These are phyloP conservation scores for Lasioglossum figueresi DNA, from an alignment of 2,888 invertebrate species.

Conservation along the genomic window DNA sequence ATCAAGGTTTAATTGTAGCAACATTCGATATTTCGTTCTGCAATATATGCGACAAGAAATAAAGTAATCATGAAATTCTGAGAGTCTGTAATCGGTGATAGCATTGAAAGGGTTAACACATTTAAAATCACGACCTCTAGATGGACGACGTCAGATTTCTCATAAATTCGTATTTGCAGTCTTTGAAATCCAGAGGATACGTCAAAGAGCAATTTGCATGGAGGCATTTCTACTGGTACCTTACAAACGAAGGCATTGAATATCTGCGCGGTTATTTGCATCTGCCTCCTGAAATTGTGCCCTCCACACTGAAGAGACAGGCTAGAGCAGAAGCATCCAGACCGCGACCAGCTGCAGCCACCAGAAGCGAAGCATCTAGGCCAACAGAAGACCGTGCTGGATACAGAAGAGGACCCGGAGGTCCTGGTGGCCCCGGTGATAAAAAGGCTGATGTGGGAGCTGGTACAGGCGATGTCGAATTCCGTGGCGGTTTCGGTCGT, in stretches of 20 bases:
- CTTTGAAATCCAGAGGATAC: conserved; percentile 97
- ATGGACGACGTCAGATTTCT: neutral
- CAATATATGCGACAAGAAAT: neutral
- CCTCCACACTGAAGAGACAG: conserved; percentile 97
- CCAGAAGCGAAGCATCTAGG: conserved; percentile 89
- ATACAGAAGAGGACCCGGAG: conserved; percentile 91
- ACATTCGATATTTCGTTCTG: neutral
- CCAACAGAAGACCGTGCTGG: conserved; percentile 93
- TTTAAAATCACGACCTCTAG: neutral
- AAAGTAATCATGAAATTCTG: neutral
- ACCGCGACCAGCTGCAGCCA: conserved; percentile 89
- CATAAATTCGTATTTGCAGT: conserved; percentile 84
- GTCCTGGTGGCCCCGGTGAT: conserved; percentile 88
- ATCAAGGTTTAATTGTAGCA: neutral
- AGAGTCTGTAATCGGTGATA: neutral
- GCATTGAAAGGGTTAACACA: neutral
- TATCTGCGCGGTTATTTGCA: conserved; percentile 97
- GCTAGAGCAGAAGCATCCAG: conserved; percentile 93
- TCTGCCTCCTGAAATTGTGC: conserved; percentile 99
- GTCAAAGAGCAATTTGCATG: conserved; percentile 99
- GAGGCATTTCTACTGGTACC: conserved; percentile 99
- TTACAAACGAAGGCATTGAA: conserved; percentile 99
- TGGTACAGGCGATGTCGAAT: conserved; percentile 96
- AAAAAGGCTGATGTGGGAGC: conserved; percentile 99
- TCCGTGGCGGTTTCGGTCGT: conserved; percentile 86